Percentiles rank a stretch among this genome's conserved stretches.
Conservation (phyloP, 2,797 vertebrate species). For the Dallia pectoralis region DNA sequence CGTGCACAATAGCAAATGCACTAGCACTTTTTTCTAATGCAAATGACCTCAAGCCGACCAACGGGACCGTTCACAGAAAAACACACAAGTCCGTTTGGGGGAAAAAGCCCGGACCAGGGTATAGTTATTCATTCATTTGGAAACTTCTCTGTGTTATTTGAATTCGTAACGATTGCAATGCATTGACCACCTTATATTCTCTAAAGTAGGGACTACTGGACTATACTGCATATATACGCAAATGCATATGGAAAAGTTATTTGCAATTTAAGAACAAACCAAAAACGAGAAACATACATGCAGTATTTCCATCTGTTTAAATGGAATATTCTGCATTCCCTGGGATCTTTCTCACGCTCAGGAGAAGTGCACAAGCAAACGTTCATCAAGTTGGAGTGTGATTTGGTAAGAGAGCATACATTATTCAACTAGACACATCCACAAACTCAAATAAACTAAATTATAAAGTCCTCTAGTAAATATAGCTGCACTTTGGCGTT, state of each 20-base stretch:
- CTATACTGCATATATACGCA: no score
- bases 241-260: neutral
- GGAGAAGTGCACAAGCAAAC: neutral
- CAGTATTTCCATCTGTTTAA: neutral
- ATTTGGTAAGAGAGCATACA: neutral
- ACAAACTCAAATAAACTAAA: neutral
- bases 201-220: neutral
- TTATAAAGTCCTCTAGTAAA: neutral
- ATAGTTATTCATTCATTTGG: neutral
- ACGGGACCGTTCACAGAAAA: constrained; percentile 73
- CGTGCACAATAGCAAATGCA: constrained; percentile 88
- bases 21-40: constrained; percentile 95
- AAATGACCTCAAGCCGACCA: constrained; percentile 78
- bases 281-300: neutral
- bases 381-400: neutral
- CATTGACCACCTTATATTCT: neutral
- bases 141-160: neutral
- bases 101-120: neutral
- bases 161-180: neutral
- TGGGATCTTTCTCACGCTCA: neutral
- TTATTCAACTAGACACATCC: neutral
- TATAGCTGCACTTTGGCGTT: neutral
- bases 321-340: neutral
- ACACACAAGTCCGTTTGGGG: constrained; percentile 42
- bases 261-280: neutral